Percentiles rank a stretch among this genome's conserved stretches.
Evolutionary conservation across 2,113 vertebrate species (phyloP).

Genomic region (Seriola quinqueradiata): DNA sequence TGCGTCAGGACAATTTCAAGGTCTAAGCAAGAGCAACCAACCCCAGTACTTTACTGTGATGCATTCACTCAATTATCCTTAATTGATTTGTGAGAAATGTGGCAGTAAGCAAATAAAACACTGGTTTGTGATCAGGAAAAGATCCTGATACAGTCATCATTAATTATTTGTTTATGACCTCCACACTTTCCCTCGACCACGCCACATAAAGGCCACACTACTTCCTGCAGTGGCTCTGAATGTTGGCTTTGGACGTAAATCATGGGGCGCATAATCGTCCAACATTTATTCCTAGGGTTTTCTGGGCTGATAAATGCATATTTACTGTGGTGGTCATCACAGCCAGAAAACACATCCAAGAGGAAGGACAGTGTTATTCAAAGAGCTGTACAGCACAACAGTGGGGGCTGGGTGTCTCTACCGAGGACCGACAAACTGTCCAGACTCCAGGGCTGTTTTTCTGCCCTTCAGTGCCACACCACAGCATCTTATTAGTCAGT

Average conservation of each 20-base stretch:
- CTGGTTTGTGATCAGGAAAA: too few relatives aligned
- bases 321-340: not conserved
- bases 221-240: too few relatives aligned
- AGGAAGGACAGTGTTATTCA: too few relatives aligned
- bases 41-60: not conserved
- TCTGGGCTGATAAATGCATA: not conserved
- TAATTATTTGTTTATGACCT: too few relatives aligned
- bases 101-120: too few relatives aligned
- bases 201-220: too few relatives aligned
- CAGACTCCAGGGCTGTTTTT: not conserved
- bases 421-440: not conserved
- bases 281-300: not conserved
- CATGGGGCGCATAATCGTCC: not conserved
- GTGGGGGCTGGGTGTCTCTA: too few relatives aligned
- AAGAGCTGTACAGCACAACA: too few relatives aligned
- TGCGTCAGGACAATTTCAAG: not conserved
- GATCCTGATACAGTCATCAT: too few relatives aligned
- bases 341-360: not conserved
- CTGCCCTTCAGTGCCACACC: too few relatives aligned
- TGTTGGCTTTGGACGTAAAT: not conserved
- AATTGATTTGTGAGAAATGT: too few relatives aligned
- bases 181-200: too few relatives aligned
- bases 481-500: not conserved
- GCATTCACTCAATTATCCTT: not conserved
- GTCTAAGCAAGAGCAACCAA: not conserved